Conservation (phyloP, 2,113 vertebrate species). For the Struthidea cinerea region DNA sequence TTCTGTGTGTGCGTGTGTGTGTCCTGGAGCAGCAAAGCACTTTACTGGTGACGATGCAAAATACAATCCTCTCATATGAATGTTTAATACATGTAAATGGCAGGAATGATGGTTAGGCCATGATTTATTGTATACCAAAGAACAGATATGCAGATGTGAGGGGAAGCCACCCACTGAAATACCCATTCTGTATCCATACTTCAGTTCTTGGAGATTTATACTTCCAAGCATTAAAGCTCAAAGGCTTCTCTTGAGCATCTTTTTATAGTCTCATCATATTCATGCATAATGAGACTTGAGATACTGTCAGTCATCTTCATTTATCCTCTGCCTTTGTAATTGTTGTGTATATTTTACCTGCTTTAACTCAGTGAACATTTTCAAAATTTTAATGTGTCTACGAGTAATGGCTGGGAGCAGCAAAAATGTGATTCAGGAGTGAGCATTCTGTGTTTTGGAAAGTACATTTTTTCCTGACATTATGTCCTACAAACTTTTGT, state of each 20-base stretch:
- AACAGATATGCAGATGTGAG: not conserved
- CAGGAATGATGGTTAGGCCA: not conserved
- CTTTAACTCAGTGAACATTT: not conserved
- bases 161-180: not conserved
- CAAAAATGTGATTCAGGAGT: not conserved
- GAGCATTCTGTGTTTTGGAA: not conserved
- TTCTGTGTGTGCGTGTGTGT: too few relatives aligned
- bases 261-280: not conserved
- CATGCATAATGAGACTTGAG: not conserved
- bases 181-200: not conserved
- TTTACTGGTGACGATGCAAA: not conserved
- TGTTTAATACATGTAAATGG: not conserved
- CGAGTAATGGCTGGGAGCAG: not conserved
- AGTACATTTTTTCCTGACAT: not conserved
- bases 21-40: not conserved
- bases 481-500: not conserved
- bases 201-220: not conserved
- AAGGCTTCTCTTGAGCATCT: not conserved
- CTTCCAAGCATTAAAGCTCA: not conserved
- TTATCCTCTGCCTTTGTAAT: slow-evolving; percentile 11
- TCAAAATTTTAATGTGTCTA: not conserved
- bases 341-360: slow-evolving; percentile 3
- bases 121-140: not conserved
- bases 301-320: slow-evolving; percentile 16
- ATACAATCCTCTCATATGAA: not conserved